phyloP scores from a whole-genome alignment of 2,888 invertebrate species.

The Microplitis deprimator region DNA sequence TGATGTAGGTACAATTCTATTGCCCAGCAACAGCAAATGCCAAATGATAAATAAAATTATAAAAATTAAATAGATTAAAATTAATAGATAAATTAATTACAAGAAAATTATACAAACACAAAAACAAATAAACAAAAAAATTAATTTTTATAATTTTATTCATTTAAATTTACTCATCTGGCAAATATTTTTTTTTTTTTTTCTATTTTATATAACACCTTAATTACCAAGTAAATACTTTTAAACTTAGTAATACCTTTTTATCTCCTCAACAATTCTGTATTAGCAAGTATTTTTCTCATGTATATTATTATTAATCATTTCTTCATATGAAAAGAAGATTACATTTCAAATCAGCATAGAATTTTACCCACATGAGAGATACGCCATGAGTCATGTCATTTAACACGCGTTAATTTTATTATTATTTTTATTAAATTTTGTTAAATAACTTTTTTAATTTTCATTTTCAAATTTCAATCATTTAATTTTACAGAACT shows the following conservation, averaged over 20 bases:
- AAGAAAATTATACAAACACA: not conserved
- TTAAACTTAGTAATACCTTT: not conserved
- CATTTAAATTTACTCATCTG: not conserved
- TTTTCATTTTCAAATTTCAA: slow-evolving; percentile 33
- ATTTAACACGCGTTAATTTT: slow-evolving; percentile 52
- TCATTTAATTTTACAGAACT: slow-evolving; percentile 17
- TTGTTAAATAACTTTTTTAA: not conserved
- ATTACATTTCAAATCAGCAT: not conserved
- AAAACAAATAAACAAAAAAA: not conserved
- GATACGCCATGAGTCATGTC: slow-evolving; percentile 66
- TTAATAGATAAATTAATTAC: not conserved
- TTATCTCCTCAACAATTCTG: not conserved
- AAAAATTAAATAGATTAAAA: not conserved
- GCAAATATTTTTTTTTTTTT: not conserved
- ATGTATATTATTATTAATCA: not conserved
- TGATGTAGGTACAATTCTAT: slow-evolving; percentile 57
- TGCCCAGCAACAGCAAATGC: not conserved
- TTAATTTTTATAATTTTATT: not conserved
- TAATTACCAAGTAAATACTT: not conserved
- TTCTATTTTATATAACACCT: not conserved
- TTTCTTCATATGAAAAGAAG: not conserved
- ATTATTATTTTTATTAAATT: slow-evolving; percentile 8
- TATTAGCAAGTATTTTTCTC: not conserved
- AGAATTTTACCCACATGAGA: slow-evolving; percentile 60
- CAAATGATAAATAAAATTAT: not conserved